Percentiles rank a stretch among this genome's conserved stretches.
Evolutionary conservation across 2,888 invertebrate genomes (phyloP).

Genomic region (Polietes domitor): DNA sequence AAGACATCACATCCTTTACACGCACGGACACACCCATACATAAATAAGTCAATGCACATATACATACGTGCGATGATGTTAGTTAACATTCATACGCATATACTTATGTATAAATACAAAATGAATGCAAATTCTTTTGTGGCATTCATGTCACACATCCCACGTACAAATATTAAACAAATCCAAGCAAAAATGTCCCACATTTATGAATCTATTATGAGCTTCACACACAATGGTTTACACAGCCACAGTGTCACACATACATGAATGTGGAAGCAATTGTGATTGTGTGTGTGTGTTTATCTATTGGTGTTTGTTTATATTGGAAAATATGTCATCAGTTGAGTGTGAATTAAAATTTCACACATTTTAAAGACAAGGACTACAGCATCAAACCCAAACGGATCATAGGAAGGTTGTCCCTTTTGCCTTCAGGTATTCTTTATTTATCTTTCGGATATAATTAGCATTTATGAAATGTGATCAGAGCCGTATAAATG

Average conservation of each 20-base stretch:
- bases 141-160: conserved; percentile 50
- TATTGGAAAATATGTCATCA: neutral
- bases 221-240: neutral
- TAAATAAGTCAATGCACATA: too few relatives aligned
- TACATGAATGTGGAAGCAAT: neutral
- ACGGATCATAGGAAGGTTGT: neutral
- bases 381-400: neutral
- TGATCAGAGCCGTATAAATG: too few relatives aligned
- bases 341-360: neutral
- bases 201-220: conserved; percentile 60
- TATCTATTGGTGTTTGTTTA: neutral
- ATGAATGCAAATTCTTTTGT: conserved; percentile 20
- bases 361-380: conserved; percentile 2
- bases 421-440: conserved; percentile 53
- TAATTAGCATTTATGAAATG: conserved; percentile 46
- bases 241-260: neutral
- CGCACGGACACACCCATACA: neutral
- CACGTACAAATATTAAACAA: conserved; percentile 57
- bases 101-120: neutral
- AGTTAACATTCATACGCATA: too few relatives aligned
- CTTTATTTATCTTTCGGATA: conserved; percentile 41
- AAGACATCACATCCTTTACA: neutral
- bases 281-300: neutral
- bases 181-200: conserved; percentile 39
- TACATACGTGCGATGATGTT: neutral